Conservation (phyloP, 2,113 vertebrate species). For the Tautogolabrus adspersus region DNA sequence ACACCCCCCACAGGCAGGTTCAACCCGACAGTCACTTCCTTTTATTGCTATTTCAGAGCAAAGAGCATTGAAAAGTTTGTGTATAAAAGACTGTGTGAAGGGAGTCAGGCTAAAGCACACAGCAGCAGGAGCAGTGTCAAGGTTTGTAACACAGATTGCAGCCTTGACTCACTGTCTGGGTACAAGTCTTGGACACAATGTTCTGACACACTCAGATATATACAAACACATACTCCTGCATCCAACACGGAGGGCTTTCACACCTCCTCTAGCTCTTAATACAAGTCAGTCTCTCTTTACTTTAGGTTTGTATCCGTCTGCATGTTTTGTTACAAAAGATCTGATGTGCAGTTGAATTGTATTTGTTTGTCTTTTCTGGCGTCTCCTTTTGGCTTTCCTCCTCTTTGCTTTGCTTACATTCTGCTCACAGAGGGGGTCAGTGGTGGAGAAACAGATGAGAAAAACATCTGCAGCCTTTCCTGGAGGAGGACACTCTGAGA, state of each 20-base stretch:
- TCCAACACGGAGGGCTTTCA: constrained; percentile 4
- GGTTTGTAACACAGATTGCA: constrained; percentile 22
- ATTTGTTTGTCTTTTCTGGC: constrained; percentile 57
- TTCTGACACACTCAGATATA: constrained; percentile 27
- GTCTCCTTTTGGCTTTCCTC: constrained; percentile 27
- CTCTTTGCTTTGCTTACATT: constrained; percentile 36
- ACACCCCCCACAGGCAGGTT: constrained; percentile 38
- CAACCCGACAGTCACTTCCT: constrained; percentile 35
- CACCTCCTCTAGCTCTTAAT: constrained; percentile 23
- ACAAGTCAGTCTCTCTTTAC: not conserved
- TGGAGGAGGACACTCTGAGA: constrained; percentile 10
- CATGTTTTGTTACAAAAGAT: constrained; percentile 7
- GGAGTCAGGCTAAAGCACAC: not conserved
- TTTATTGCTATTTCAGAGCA: constrained; percentile 5
- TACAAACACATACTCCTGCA: constrained; percentile 18
- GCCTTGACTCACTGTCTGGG: constrained; percentile 49
- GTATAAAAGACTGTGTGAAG: not conserved
- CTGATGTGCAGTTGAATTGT: constrained; percentile 43
- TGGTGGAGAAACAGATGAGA: constrained; percentile 25
- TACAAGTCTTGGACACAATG: constrained; percentile 51
- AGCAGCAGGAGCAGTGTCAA: constrained; percentile 13
- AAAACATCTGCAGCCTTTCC: constrained; percentile 40
- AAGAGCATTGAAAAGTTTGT: constrained; percentile 6
- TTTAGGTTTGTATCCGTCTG: constrained; percentile 42
- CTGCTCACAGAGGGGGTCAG: not conserved